Percentiles rank a stretch among this genome's conserved stretches.
phyloP scores from a whole-genome alignment of 1,140 invertebrate genomes.

The Agraylea sexmaculata region DNA sequence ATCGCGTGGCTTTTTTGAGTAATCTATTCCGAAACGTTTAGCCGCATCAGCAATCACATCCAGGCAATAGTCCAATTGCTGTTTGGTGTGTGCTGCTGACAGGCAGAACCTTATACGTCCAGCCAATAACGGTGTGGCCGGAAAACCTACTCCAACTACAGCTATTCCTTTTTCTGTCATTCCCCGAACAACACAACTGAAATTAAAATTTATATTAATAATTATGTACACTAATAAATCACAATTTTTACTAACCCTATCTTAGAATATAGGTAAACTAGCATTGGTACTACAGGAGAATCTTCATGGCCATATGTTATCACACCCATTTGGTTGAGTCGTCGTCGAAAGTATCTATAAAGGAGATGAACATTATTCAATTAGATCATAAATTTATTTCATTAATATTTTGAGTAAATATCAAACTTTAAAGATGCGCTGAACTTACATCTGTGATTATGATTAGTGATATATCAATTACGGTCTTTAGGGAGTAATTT shows the following conservation, averaged over 20 bases:
- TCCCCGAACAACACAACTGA: conserved; percentile 71
- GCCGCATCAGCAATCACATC: conserved; percentile 58
- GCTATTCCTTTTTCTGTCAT: conserved; percentile 76
- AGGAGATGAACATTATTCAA: not conserved
- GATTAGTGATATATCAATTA: too few species aligned
- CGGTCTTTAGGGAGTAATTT: too few species aligned
- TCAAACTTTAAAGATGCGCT: too few species aligned
- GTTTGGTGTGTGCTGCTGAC: conserved; percentile 90
- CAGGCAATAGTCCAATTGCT: conserved; percentile 84
- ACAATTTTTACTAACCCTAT: conserved; percentile 54
- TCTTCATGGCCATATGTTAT: conserved; percentile 94
- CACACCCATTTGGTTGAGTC: conserved; percentile 82
- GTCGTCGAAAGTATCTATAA: conserved; percentile 64
- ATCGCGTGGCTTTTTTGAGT: conserved; percentile 52
- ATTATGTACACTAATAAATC: too few species aligned
- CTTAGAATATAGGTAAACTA: conserved; percentile 89
- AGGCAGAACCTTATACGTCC: conserved; percentile 91
- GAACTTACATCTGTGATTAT: too few species aligned
- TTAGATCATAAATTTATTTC: conserved; percentile 1
- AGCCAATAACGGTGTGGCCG: conserved; percentile 92
- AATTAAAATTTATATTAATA: conserved; percentile 20
- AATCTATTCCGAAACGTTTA: conserved; percentile 57
- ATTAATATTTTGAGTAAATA: too few species aligned
- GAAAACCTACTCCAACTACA: conserved; percentile 93
- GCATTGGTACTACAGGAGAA: conserved; percentile 91